Evolutionary conservation across 1,140 invertebrate species (phyloP), one percentile per base, ranked within the genome.

Genomic region (Papilio polyxenes): DNA sequence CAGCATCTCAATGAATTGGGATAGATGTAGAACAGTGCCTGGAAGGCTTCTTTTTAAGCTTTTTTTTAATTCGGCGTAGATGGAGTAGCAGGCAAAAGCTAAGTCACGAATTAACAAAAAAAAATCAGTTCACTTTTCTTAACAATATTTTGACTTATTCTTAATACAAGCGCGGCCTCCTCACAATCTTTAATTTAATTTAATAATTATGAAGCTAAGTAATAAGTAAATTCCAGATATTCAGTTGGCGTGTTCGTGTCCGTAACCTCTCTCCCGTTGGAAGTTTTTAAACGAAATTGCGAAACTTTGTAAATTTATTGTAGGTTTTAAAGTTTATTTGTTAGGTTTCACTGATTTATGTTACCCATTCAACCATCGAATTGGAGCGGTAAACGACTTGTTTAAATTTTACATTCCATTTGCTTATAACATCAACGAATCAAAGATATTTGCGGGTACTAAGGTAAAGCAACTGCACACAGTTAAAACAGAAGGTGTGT

Each of bases 281-380:
- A 65, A 65, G 62, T 65, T 65, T 65, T 65, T 65, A 65, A 65
- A 65, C 31, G 62, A 65, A 65, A 72, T 72, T 72, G 65, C 65
- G 11, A 72, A 72, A 72, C 11, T 72, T 72, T 37, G 31, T 72
- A 37, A 72, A 31, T 37, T 69, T 72, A 72, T 72, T 72, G 65
- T 72, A 72, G 65, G 65, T 23, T 37, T 37, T 72, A 72, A 72
- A 72, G 65, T 72, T 72, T 72, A 72, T 72, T 72, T 72, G 65
- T 72, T 72, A 37, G 65, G 65, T 40, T 72, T 72, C 15, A 72
- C 65, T 72, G 65, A 72, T 72, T 72, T 72, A 72, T 72, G 65
- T 37, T 72, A 72, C 31, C 65, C 31, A 72, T 72, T 72, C 37
- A 37, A 37, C 11, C 20, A 37, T 72, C 31, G 65, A 31, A 72